Conservation (phyloP, 35 echinoderm and acorn worm species). For the Apostichopus californicus region DNA sequence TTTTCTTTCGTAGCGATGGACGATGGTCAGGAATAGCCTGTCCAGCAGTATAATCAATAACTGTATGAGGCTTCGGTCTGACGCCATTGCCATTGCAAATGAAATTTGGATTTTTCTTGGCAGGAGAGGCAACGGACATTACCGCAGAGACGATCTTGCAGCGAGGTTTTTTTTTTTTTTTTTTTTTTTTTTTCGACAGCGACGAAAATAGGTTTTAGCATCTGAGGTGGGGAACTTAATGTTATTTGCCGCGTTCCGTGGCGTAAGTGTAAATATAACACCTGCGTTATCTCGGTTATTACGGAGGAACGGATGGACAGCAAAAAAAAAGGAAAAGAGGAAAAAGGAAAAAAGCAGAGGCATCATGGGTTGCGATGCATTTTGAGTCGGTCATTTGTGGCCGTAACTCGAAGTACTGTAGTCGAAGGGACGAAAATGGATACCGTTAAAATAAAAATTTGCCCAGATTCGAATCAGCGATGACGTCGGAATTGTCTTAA, state of each 20-base stretch:
- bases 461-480: not conserved
- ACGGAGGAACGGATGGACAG: not conserved
- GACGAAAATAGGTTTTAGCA: slow-evolving; percentile 7
- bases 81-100: slow-evolving; percentile 25
- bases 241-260: not conserved
- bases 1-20: not conserved
- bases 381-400: not conserved
- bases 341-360: not conserved
- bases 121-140: too few species aligned
- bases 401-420: not conserved
- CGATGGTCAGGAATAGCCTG: slow-evolving; percentile 19
- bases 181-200: not conserved
- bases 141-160: too few species aligned
- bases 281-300: slow-evolving; percentile 9
- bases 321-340: too few species aligned
- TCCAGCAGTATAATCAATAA: slow-evolving; percentile 12
- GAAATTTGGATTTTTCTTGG: not conserved
- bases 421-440: not conserved
- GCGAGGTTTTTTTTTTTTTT: not conserved
- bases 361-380: not conserved
- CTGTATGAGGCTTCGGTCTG: not conserved
- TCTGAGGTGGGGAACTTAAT: not conserved
- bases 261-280: slow-evolving; percentile 13
- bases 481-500: not conserved
- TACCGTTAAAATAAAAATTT: not conserved